These are phyloP conservation scores for Noctua fimbriata DNA, from an alignment of 2,888 invertebrate species.

Conservation along the genomic window DNA sequence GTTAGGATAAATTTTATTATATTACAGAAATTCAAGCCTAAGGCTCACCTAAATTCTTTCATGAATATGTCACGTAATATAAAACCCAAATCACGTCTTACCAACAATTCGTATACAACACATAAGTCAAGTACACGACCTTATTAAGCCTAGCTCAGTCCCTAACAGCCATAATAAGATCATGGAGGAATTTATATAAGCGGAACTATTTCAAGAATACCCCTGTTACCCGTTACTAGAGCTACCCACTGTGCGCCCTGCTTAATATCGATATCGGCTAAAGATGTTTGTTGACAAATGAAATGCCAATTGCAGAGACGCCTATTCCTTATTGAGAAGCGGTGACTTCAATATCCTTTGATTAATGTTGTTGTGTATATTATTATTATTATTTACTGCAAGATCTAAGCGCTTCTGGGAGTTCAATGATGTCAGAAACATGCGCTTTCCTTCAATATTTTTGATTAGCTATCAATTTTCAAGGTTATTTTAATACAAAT, in stretches of 20 bases:
- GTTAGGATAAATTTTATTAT: background rate
- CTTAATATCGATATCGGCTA: constrained; percentile 32
- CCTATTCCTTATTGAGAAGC: constrained; percentile 35
- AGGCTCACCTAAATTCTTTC: background rate
- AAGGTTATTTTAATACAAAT: background rate
- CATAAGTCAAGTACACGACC: constrained; percentile 67
- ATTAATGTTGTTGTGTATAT: constrained; percentile 35
- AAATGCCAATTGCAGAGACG: constrained; percentile 58
- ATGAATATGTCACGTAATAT: constrained; percentile 9
- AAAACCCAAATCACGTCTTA: constrained; percentile 38
- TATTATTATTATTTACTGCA: constrained; percentile 29
- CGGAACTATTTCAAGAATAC: constrained; percentile 62
- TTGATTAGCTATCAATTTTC: constrained; percentile 8
- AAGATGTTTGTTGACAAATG: constrained; percentile 65
- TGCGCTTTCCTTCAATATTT: background rate
- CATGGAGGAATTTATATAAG: constrained; percentile 72
- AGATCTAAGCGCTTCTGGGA: background rate
- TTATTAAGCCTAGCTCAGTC: constrained; percentile 69
- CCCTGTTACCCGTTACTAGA: constrained; percentile 59
- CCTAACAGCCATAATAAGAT: constrained; percentile 70
- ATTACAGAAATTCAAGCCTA: background rate
- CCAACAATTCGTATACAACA: constrained; percentile 69
- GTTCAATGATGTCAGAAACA: background rate
- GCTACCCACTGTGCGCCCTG: constrained; percentile 26
- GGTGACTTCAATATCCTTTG: constrained; percentile 52